phyloP scores from a whole-genome alignment of 2,888 invertebrate genomes.

The Sussaba pulchella region DNA sequence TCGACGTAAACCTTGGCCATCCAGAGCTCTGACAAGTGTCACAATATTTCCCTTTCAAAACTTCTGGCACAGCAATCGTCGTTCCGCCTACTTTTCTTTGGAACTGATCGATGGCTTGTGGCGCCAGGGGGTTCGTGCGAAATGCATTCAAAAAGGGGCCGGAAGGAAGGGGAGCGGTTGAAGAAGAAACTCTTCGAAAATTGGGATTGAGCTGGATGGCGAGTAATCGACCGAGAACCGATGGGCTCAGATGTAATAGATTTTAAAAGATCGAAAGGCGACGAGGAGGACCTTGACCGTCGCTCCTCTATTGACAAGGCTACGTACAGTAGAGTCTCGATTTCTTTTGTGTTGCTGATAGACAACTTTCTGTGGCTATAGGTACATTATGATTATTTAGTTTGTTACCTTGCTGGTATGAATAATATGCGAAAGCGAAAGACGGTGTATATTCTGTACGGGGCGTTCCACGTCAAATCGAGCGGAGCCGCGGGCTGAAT shows the following conservation, averaged over 20 bases:
- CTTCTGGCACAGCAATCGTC: background rate
- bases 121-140: background rate
- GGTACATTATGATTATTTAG: constrained; percentile 7
- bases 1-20: background rate
- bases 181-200: background rate
- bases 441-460: background rate
- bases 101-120: background rate
- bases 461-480: background rate
- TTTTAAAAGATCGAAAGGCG: constrained; percentile 14
- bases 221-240: constrained; percentile 2
- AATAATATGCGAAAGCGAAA: background rate
- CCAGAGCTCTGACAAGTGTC: constrained; percentile 3
- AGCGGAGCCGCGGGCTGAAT: no score
- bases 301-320: background rate
- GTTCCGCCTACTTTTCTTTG: background rate
- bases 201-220: background rate
- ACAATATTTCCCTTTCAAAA: background rate
- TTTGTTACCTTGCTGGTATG: background rate
- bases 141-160: background rate
- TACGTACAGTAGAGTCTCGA: background rate
- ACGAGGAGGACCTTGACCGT: constrained; percentile 9
- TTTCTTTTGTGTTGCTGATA: background rate
- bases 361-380: background rate
- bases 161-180: background rate
- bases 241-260: background rate